phyloP scores from a whole-genome alignment of 2,888 invertebrate species.

The Hirtodrosophila duncani region DNA sequence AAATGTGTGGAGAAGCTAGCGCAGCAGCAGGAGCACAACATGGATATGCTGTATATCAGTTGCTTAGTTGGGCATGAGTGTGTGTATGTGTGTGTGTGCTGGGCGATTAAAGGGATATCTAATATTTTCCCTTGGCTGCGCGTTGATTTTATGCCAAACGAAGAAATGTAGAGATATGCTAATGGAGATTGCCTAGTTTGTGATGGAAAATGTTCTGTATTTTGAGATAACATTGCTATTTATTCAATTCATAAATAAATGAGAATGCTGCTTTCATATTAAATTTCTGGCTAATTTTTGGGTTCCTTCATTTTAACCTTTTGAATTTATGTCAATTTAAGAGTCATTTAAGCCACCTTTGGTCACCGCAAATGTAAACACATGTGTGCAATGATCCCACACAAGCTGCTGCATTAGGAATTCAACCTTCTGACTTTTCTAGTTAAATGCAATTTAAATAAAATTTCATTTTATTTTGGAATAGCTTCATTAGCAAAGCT shows the following conservation, averaged over 20 bases:
- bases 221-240: too few relatives aligned
- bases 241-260: too few relatives aligned
- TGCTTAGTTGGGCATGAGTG: constrained; percentile 13
- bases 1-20: constrained; percentile 33
- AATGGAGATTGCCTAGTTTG: constrained; percentile 44
- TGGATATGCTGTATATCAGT: constrained; percentile 6
- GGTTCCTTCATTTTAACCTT: too few relatives aligned
- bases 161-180: constrained; percentile 22
- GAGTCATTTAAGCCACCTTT: too few relatives aligned
- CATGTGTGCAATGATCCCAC: too few relatives aligned
- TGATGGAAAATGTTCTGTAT: too few relatives aligned
- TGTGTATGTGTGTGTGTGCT: constrained; percentile 23
- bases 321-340: too few relatives aligned
- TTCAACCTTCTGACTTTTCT: constrained; percentile 28
- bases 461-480: constrained; percentile 62
- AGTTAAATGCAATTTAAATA: constrained; percentile 62
- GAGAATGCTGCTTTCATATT: too few relatives aligned
- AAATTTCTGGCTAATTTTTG: too few relatives aligned
- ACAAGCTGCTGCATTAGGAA: not conserved
- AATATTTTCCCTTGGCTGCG: not conserved
- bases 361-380: too few relatives aligned
- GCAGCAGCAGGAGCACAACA: constrained; percentile 26
- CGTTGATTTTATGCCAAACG: constrained; percentile 18
- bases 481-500: constrained; percentile 67
- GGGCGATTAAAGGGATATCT: constrained; percentile 61